Evolutionary conservation across 1,140 invertebrate species (phyloP).

Genomic region (Lethrus apterus): DNA sequence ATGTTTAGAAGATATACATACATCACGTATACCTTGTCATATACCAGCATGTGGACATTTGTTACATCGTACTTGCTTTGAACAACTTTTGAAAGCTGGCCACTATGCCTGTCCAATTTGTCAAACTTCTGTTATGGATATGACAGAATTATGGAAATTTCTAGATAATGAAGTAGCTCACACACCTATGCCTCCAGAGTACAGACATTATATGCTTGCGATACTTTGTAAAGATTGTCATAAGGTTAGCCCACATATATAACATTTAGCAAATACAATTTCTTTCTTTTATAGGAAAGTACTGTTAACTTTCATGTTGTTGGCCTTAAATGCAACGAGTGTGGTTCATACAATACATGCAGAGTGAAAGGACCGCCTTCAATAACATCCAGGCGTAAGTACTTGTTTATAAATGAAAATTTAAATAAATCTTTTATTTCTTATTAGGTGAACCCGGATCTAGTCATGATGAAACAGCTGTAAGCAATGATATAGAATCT

Average conservation of each 20-base stretch:
- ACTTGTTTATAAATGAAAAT: too few species aligned
- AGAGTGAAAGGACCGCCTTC: constrained; percentile 51
- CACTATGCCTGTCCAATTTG: constrained; percentile 84
- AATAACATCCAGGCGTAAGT: constrained; percentile 6
- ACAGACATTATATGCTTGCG: constrained; percentile 65
- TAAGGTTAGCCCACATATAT: too few species aligned
- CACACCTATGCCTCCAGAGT: constrained; percentile 76
- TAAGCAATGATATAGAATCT: too few species aligned
- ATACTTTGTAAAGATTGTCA: constrained; percentile 86
- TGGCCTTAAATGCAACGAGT: constrained; percentile 73
- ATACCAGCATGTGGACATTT: constrained; percentile 82
- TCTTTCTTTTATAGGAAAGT: constrained; percentile 56
- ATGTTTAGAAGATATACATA: constrained; percentile 82
- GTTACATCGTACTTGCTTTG: constrained; percentile 72
- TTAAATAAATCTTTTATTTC: too few species aligned
- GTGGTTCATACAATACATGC: constrained; percentile 82
- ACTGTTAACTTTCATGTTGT: constrained; percentile 77
- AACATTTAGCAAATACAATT: too few species aligned
- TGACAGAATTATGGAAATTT: constrained; percentile 73
- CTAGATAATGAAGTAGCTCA: constrained; percentile 70
- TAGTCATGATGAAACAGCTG: too few species aligned
- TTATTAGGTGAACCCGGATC: too few species aligned
- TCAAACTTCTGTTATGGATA: constrained; percentile 75
- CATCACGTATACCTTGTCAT: constrained; percentile 76
- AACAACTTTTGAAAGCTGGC: constrained; percentile 65